Conservation (phyloP, 2,113 vertebrate species). For the Mellivora capensis region DNA sequence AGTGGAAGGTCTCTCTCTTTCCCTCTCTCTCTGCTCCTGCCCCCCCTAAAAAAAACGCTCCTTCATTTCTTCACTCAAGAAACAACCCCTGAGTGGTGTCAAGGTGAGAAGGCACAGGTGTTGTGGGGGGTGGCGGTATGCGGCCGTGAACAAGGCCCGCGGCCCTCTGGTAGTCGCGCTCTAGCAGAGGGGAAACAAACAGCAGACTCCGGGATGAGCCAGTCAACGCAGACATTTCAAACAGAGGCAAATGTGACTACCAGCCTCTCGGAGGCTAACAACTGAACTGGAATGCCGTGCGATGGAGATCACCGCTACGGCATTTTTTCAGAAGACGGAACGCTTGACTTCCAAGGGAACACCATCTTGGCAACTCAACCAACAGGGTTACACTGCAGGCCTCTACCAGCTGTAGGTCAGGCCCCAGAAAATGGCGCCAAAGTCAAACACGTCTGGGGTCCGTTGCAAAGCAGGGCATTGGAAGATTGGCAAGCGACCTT, state of each 20-base stretch:
- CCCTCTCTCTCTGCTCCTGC: not conserved
- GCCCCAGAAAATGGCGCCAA: not conserved
- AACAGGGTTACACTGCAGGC: not conserved
- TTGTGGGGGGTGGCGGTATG: no score
- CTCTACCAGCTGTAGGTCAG: not conserved
- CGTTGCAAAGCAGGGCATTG: not conserved
- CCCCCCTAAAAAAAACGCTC: not conserved
- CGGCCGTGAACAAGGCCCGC: no score
- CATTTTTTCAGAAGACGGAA: not conserved
- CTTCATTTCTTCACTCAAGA: not conserved
- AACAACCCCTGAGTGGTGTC: not conserved
- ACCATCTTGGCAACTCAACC: not conserved
- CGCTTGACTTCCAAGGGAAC: not conserved
- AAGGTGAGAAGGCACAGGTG: not conserved
- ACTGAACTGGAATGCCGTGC: accelerated
- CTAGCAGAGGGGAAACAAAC: not conserved
- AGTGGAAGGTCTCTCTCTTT: not conserved
- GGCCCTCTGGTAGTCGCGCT: not conserved
- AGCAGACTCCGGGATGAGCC: not conserved
- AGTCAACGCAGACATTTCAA: not conserved
- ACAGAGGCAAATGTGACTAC: no score
- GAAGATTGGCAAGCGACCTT: accelerated
- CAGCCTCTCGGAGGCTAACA: not conserved
- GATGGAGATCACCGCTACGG: not conserved
- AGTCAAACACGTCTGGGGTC: not conserved